Evolutionary conservation across 2,113 vertebrate species (phyloP).

Genomic region (Marmota flaviventris): DNA sequence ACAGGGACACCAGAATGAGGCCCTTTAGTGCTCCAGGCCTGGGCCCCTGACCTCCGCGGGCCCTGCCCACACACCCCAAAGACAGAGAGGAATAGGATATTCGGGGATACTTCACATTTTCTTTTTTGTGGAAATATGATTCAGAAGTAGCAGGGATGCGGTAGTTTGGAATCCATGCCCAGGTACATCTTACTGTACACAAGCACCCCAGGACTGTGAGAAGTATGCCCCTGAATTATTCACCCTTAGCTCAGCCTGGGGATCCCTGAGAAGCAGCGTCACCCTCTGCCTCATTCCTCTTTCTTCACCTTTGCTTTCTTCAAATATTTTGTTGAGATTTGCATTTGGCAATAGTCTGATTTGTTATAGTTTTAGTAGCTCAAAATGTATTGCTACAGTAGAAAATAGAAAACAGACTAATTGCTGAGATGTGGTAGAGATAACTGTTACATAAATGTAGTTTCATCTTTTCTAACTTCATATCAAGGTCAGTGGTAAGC

Average conservation of each 20-base stretch:
- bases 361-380: not conserved
- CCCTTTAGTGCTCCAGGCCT: not conserved
- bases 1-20: not conserved
- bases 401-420: not conserved
- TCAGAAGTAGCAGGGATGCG: not conserved
- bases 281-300: fast-evolving
- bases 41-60: not conserved
- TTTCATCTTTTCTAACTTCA: not conserved
- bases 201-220: fast-evolving
- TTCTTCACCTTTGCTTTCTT: not conserved
- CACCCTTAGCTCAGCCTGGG: not conserved
- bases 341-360: not conserved
- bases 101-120: not conserved
- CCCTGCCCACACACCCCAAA: not conserved
- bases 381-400: not conserved
- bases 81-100: not conserved
- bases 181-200: not conserved
- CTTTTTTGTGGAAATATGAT: not conserved
- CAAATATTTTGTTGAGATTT: not conserved
- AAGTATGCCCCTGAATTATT: fast-evolving
- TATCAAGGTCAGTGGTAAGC: not conserved
- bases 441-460: not conserved
- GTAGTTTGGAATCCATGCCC: not conserved
- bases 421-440: not conserved
- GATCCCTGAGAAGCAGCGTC: not conserved